Evolutionary conservation across 2,113 vertebrate species (phyloP), one percentile per base, ranked within the genome.

Genomic region (Anhinga rufa): DNA sequence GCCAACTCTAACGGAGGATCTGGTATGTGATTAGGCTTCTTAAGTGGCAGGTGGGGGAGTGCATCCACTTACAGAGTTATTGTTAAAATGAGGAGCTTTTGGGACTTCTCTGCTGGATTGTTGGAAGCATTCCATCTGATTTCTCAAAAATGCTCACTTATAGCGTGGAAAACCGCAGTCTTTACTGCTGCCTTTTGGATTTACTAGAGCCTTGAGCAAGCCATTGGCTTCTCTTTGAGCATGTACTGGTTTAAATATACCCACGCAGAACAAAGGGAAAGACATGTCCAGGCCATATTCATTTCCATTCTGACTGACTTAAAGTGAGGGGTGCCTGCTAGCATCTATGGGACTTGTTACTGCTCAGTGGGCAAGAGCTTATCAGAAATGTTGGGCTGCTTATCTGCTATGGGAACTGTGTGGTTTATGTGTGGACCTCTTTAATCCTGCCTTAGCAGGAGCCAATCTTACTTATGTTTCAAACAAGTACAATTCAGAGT

Each of bases 1-100:
- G 86, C 86, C 79, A 92, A 12, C 57, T 81, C 65, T 82, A 81
- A 78, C 18, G 15, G 84, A 94, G 93, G 66, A 93, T 88, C 48
- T 94, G 84, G 79, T 92, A 32, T 91, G 89, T 88, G 88, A 95
- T 94, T 93, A 92, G 88, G 75, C 90, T 94, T 95, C 91, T 84
- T 79, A 94, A 93, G 89, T 34, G 81, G 82, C 75, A 84, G 86
- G 82, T 81, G 81, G 78, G 62, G 36, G 75, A 93, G 65, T 55
- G 80, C 84, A 86, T 91, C 83, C 81, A 82, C 78, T 94, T 89
- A 70, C 5, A 2, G 74, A 71, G 66, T 91, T 95, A 90, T 49
- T 91, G 86, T 92, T 93, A 54, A 88, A 91, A 86, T 40, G 71
- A 94, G 91, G 75, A 95, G 87, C 87, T 97, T 97, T 82, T 14